A percentile compares a stretch with the other conserved stretches of the same genome.
These are phyloP conservation scores for Gallinago jamesoni DNA, from an alignment of 2,113 vertebrate genomes.

Conservation along the genomic window DNA sequence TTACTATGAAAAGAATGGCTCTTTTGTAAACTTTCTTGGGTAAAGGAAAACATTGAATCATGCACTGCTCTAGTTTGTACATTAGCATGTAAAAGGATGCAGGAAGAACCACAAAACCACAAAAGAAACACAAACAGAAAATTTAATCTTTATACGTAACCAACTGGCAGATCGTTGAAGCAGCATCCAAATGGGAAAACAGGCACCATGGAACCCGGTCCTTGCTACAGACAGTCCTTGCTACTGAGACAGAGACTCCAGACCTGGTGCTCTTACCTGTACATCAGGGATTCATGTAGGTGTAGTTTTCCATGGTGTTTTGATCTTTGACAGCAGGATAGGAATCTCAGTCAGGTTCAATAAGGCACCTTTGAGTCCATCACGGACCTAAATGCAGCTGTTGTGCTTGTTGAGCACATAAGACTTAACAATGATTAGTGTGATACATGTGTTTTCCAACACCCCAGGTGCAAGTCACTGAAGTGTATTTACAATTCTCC, in stretches of 20 bases:
- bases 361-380: not conserved
- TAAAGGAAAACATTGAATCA: not conserved
- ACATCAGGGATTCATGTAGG: not conserved
- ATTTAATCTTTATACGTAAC: not conserved
- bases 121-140: not conserved
- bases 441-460: not conserved
- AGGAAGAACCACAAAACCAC: not conserved
- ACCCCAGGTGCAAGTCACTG: not conserved
- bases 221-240: not conserved
- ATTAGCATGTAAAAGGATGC: not conserved
- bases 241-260: not conserved
- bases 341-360: not conserved
- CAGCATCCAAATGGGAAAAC: not conserved
- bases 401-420: not conserved
- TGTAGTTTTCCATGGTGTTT: not conserved
- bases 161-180: not conserved
- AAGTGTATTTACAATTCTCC: not conserved
- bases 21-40: not conserved
- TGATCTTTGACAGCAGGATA: not conserved
- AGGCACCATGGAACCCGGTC: not conserved
- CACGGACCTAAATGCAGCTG: not conserved
- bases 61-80: not conserved
- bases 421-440: not conserved
- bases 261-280: not conserved
- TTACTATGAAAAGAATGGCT: not conserved